These are phyloP conservation scores for Heterodera carotae DNA, from an alignment of 1,140 invertebrate species.

Conservation along the genomic window DNA sequence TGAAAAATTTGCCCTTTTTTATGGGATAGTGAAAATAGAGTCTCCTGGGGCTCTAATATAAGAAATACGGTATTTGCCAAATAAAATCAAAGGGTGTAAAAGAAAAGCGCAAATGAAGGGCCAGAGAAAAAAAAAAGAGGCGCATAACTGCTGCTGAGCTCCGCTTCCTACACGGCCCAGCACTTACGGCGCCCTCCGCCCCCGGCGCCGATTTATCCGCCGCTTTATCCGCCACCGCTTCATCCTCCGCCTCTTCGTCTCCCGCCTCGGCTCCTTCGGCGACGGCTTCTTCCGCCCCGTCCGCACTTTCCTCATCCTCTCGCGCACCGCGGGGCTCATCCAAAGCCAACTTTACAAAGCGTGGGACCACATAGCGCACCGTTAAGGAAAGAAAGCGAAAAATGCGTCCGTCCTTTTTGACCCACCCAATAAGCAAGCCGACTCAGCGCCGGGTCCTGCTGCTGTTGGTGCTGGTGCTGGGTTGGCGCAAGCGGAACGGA, in stretches of 20 bases:
- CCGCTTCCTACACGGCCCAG: slow-evolving; percentile 14
- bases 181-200: background rate
- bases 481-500: background rate
- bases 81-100: too few relatives aligned
- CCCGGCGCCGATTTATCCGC: too few relatives aligned
- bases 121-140: background rate
- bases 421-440: slow-evolving; percentile 29
- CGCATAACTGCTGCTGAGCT: background rate
- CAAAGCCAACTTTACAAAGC: slow-evolving; percentile 22
- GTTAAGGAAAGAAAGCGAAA: too few relatives aligned
- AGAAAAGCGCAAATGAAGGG: background rate
- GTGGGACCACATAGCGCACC: too few relatives aligned
- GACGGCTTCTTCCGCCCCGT: too few relatives aligned
- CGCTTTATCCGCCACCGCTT: too few relatives aligned
- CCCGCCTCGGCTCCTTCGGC: too few relatives aligned
- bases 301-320: slow-evolving; percentile 1
- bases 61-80: too few relatives aligned
- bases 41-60: too few relatives aligned
- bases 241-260: background rate
- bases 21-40: background rate
- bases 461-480: background rate
- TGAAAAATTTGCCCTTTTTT: too few relatives aligned
- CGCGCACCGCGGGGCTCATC: slow-evolving; percentile 7
- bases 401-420: background rate
- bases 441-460: slow-evolving; percentile 10